Base-by-base conservation (phyloP, 2,113 vertebrate species). In the Otocyon megalotis region DNA sequence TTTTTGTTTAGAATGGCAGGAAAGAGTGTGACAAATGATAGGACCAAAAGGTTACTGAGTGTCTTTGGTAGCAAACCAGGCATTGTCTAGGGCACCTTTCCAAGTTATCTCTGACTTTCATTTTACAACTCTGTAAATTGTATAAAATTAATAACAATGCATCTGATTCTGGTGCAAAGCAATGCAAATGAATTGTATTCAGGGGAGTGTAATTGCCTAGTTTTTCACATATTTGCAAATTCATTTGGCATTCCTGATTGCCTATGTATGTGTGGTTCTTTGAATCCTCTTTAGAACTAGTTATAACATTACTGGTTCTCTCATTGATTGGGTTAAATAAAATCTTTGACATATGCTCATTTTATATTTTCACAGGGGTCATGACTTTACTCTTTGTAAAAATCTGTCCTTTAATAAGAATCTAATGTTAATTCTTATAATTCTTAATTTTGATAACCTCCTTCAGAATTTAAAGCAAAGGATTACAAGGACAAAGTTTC, bases 371-470 rank as follows among this genome's bases (percentile, higher is more conserved):
- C 26, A 30, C 86, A 87, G 90, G 32, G 80, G 35, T 72, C 43
- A 62, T 95, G 56, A 28, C 4, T 88, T 89, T 81, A 54, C 17
- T 96, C 22, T 82, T 86, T 95, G 28, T 82, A 74, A 95, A 95
- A 86, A 88, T 71, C 4, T 26, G 63, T 82, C 50, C 48, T 83
- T 90, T 95, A 94, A 50, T 88, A 32, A 83, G 48, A 95, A 79
- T 65, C 81, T 81, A 48, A 35, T 71, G 19, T 88, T 12, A 84
- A 94, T 92, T 95, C 83, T 58, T 60, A 8, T 53, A 58, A 76
- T 88, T 69, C 43, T 95, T 79, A 84, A 90, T 86, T 92, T 95
- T 81, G 74, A 80, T 89, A 90, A 84, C 35, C 13, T 93, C 37
- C 32, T 26, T 91, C 13, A 96, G 53, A 96, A 69, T 14, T 83